Evolutionary conservation across 2,888 invertebrate species (phyloP).

Genomic region (Andrena praecox): DNA sequence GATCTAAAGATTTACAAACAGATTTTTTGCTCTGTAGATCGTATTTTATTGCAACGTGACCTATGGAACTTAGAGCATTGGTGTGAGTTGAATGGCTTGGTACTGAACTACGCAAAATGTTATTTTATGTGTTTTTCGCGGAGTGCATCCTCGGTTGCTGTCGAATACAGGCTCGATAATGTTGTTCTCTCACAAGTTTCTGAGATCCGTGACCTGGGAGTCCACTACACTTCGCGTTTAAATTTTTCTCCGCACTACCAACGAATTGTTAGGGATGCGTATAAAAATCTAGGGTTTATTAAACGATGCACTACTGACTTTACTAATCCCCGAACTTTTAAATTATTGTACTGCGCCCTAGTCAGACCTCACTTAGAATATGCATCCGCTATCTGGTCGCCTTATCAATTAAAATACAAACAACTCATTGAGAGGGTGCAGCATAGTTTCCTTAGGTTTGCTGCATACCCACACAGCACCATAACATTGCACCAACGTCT

Average conservation of each 20-base stretch:
- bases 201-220: neutral
- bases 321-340: neutral
- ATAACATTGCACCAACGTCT: no score
- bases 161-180: neutral
- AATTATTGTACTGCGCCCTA: neutral
- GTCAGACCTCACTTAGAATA: neutral
- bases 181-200: neutral
- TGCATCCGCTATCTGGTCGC: neutral
- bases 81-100: neutral
- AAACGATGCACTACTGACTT: neutral
- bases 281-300: neutral
- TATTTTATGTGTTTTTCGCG: neutral
- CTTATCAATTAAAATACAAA: slow-evolving; percentile 14
- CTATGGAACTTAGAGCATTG: neutral
- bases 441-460: no score
- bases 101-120: neutral
- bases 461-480: no score
- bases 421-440: no score
- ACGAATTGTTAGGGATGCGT: neutral
- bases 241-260: neutral
- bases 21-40: neutral
- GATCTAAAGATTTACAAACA: neutral
- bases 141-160: neutral
- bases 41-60: neutral
- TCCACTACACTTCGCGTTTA: neutral